phyloP scores from a whole-genome alignment of 2,888 invertebrate genomes.

The Eurytoma californica region DNA sequence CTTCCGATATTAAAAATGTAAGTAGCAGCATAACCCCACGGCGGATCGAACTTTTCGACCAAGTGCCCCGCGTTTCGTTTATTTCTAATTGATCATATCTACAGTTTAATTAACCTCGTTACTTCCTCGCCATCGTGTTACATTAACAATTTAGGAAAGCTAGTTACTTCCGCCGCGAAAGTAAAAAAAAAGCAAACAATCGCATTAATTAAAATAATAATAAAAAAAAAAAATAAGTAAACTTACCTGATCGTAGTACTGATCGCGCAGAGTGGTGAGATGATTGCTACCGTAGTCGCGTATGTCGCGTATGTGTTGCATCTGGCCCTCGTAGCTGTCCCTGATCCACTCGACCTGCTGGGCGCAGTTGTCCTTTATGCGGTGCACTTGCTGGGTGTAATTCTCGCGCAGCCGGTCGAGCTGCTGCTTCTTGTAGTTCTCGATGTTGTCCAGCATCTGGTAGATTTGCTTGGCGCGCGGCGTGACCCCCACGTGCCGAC shows the following conservation, averaged over 20 bases:
- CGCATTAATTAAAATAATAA: too few species aligned
- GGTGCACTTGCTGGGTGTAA: conserved; percentile 92
- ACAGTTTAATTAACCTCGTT: too few species aligned
- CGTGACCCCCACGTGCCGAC: conserved; percentile 82
- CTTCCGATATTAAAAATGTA: conserved; percentile 11
- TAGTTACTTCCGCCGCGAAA: too few species aligned
- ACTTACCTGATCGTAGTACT: conserved; percentile 93
- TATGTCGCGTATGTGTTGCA: conserved; percentile 90
- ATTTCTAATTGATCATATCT: too few species aligned
- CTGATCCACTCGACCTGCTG: conserved; percentile 96
- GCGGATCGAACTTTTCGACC: too few species aligned
- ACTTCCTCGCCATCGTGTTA: too few species aligned
- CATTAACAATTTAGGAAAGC: too few species aligned
- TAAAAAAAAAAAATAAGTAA: background rate
- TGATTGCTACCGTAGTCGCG: conserved; percentile 94
- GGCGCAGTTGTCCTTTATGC: conserved; percentile 94
- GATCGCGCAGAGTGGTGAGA: conserved; percentile 89
- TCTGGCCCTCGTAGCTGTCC: conserved; percentile 92
- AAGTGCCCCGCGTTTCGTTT: too few species aligned
- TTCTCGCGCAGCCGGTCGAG: conserved; percentile 92
- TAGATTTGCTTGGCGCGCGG: conserved; percentile 90
- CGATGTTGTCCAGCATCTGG: conserved; percentile 92
- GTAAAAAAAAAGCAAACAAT: background rate
- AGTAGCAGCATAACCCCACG: background rate
- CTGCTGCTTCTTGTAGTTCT: conserved; percentile 92